phyloP scores from a whole-genome alignment of 2,888 invertebrate genomes.

The Bursaphelenchus okinawaensis region DNA sequence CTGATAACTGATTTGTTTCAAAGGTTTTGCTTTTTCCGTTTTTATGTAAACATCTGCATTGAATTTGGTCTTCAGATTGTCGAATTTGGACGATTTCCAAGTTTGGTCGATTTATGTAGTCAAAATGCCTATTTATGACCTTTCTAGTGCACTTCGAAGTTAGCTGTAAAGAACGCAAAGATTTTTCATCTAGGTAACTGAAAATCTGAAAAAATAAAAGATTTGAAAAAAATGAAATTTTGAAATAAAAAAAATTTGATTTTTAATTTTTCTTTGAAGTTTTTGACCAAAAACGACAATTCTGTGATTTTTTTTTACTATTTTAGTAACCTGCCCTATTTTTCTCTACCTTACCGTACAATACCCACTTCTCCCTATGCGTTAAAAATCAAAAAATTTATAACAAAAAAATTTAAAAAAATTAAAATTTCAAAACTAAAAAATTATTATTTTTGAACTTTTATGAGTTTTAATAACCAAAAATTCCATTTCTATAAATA shows the following conservation, averaged over 20 bases:
- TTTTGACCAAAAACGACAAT: too few species aligned
- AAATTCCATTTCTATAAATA: too few species aligned
- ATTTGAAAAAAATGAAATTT: background rate
- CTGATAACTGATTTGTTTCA: background rate
- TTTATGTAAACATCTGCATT: conserved; percentile 1
- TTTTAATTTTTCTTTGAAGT: too few species aligned
- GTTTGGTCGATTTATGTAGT: background rate
- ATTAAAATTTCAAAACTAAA: too few species aligned
- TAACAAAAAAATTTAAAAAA: too few species aligned
- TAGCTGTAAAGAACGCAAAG: background rate
- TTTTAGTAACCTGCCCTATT: too few species aligned
- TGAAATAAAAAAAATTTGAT: background rate
- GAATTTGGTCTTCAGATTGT: background rate
- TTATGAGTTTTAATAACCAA: too few species aligned
- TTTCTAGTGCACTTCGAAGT: background rate
- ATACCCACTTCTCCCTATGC: too few species aligned
- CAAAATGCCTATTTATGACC: background rate
- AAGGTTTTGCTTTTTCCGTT: background rate
- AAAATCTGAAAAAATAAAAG: background rate
- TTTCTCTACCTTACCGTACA: too few species aligned
- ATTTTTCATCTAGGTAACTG: background rate
- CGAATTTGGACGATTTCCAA: background rate
- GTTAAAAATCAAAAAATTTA: too few species aligned
- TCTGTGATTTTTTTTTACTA: too few species aligned
- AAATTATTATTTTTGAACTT: too few species aligned